Evolutionary conservation across 2,888 invertebrate genomes (phyloP), one percentile per base, ranked within the genome.

Genomic region (Entomobrya proxima): DNA sequence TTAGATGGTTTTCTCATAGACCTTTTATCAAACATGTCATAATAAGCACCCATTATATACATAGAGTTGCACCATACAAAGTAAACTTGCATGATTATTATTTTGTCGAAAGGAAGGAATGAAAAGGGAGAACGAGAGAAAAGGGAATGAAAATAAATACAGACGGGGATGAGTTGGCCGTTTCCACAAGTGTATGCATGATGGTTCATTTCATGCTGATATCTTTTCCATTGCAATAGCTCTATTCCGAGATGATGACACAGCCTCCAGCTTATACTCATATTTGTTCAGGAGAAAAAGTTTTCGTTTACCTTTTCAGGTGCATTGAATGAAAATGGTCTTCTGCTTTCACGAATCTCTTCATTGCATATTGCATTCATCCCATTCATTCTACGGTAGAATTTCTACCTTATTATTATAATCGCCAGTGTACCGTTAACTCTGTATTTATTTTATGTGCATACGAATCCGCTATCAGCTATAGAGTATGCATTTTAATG

Each of bases 361-460:
- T 47, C 15, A 47, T 52, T 18, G 18, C n/a, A n/a, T 2, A 24
- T 52, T 2, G 52, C 18, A 21, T 52, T 55, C 55, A n/a, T n/a
- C n/a, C n/a, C n/a, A n/a, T n/a, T n/a, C n/a, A n/a, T n/a, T n/a
- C n/a, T n/a, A n/a, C n/a, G n/a, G n/a, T n/a, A n/a, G n/a, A n/a
- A n/a, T n/a, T n/a, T n/a, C n/a, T n/a, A n/a, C n/a, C n/a, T n/a
- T 55, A 55, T 55, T 55, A 55, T 55, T 55, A 27, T 55, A 27
- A 24, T 11, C 13, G 27, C 55, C 27, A 55, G 24, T 11, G 11
- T 27, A 27, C 2, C 27, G 5, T n/a, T 55, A 55, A 55, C n/a
- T n/a, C n/a, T n/a, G n/a, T 27, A 27, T n/a, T 55, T 55, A 55
- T 55, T 55, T 55, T 55, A 55, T 55, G 55, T 55, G 11, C 27